Percentiles rank a stretch among this genome's conserved stretches.
These are phyloP conservation scores for Arvicanthis niloticus DNA, from an alignment of 2,113 vertebrate genomes.

Conservation along the genomic window DNA sequence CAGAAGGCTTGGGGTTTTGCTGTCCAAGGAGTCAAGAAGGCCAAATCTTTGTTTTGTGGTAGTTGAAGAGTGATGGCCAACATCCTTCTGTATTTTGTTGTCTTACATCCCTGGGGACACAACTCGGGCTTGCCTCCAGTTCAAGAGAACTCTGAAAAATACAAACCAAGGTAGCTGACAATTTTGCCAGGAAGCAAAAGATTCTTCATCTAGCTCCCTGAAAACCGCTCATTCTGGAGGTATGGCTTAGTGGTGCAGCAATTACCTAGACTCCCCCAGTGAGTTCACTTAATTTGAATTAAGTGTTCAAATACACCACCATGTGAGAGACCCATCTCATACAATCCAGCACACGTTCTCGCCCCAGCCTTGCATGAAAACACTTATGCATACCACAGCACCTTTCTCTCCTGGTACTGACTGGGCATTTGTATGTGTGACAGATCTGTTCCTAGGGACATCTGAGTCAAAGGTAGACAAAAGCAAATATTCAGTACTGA, in stretches of 20 bases:
- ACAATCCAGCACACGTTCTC: neutral
- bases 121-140: neutral
- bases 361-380: neutral
- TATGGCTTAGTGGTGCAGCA: no score
- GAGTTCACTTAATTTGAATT: no score
- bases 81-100: neutral
- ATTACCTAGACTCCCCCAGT: neutral
- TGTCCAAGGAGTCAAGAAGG: neutral
- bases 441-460: neutral
- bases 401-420: neutral
- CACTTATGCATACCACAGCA: no score
- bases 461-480: neutral
- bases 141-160: no score
- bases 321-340: no score
- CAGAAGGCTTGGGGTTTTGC: neutral
- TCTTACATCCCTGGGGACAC: neutral
- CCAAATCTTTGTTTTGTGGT: neutral
- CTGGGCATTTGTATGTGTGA: neutral
- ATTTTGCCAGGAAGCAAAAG: neutral
- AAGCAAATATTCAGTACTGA: neutral
- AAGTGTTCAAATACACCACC: neutral
- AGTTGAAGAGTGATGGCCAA: accelerated
- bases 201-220: neutral
- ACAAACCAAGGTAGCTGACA: neutral
- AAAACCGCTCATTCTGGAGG: neutral